Evolutionary conservation across 2,888 invertebrate species (phyloP).

Genomic region (Mimumesa dahlbomi): DNA sequence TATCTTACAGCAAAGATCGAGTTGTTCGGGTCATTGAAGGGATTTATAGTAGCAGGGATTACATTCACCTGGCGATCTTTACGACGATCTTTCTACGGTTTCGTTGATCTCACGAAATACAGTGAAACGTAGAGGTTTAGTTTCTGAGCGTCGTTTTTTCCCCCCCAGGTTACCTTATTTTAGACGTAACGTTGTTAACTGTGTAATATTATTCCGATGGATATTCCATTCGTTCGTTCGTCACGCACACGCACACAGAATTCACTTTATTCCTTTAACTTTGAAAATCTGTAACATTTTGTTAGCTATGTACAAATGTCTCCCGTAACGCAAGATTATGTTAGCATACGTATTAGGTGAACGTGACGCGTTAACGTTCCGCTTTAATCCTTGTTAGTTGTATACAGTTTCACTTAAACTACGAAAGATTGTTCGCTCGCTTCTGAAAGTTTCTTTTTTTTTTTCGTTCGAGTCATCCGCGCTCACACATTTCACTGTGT

Average conservation of each 20-base stretch:
- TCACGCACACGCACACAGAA: not conserved
- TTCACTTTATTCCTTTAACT: conserved; percentile 1
- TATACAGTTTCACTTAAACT: conserved; percentile 8
- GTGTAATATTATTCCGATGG: not conserved
- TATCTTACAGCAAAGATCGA: too few species aligned
- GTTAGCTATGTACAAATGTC: conserved; percentile 1
- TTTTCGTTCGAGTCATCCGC: not conserved
- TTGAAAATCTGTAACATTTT: conserved; percentile 1
- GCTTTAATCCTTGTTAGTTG: not conserved
- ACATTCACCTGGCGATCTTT: conserved; percentile 5
- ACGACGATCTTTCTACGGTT: conserved; percentile 4
- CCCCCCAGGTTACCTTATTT: not conserved
- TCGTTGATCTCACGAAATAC: not conserved
- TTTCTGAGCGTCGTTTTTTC: not conserved
- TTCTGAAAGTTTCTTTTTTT: conserved; percentile 3
- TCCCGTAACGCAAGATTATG: conserved; percentile 1
- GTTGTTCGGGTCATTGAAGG: conserved; percentile 9
- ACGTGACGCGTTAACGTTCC: not conserved
- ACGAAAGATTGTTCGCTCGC: conserved; percentile 31
- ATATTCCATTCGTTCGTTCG: not conserved
- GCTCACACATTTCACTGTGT: too few species aligned
- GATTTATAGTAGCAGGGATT: conserved; percentile 11
- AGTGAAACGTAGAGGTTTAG: not conserved
- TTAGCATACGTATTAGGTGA: not conserved
- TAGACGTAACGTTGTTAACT: too few species aligned